Percentiles rank a stretch among this genome's conserved stretches.
phyloP scores from a whole-genome alignment of 1,140 invertebrate genomes.

The Tetramorium parvispinum region DNA sequence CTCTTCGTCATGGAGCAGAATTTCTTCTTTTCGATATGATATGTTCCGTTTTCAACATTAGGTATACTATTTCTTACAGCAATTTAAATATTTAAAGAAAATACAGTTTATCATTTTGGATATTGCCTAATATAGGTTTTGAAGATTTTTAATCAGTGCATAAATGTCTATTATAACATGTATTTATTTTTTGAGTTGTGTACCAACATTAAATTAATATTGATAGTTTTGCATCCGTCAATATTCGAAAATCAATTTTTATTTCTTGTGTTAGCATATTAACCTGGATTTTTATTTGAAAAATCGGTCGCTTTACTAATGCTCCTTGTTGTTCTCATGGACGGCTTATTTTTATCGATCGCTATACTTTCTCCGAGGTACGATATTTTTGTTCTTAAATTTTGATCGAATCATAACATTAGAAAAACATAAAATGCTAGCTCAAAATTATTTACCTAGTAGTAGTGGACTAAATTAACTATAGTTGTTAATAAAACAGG shows the following conservation, averaged over 20 bases:
- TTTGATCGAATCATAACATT: neutral
- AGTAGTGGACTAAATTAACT: neutral
- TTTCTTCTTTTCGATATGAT: neutral
- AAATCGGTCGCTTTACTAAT: neutral
- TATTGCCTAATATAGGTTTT: neutral
- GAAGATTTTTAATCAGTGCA: neutral
- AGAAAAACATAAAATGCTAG: neutral
- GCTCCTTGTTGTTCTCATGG: neutral
- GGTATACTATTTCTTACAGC: neutral
- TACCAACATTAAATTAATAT: constrained; percentile 11
- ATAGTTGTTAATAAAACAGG: neutral
- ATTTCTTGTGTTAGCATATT: neutral
- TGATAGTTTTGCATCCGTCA: neutral
- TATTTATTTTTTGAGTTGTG: neutral
- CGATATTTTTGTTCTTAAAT: constrained; percentile 31
- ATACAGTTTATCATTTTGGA: neutral
- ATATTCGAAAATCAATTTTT: neutral
- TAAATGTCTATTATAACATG: neutral
- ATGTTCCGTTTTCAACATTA: neutral
- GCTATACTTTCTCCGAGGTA: neutral
- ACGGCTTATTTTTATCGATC: constrained; percentile 1
- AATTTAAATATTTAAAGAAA: neutral
- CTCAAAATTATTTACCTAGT: neutral
- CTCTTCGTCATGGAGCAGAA: neutral
- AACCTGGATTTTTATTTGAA: constrained; percentile 26